Conservation (phyloP, 2,888 invertebrate species). For the Cheilosia impressa region DNA sequence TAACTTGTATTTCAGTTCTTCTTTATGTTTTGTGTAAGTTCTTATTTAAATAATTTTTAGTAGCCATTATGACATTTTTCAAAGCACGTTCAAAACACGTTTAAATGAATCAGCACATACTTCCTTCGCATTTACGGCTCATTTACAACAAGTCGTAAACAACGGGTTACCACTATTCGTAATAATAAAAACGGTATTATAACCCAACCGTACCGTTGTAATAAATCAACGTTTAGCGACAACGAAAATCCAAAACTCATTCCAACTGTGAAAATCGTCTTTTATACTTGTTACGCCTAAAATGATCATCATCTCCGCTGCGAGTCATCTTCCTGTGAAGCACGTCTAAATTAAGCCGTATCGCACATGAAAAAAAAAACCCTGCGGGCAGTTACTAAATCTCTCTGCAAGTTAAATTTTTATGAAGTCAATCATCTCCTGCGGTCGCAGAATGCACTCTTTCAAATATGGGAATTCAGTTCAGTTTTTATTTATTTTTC, state of each 20-base stretch:
- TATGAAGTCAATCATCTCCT: conserved; percentile 31
- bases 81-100: no score
- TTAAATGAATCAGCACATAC: no score
- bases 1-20: no score
- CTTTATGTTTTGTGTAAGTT: no score
- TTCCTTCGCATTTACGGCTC: no score
- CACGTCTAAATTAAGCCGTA: conserved; percentile 24
- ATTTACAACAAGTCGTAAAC: no score
- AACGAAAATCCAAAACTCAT: not conserved
- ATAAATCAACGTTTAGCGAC: not conserved
- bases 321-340: not conserved
- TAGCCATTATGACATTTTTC: no score
- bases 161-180: no score
- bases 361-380: not conserved
- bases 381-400: conserved; percentile 11
- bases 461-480: conserved; percentile 1
- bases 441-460: not conserved
- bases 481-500: not conserved
- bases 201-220: no score
- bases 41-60: no score
- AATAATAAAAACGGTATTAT: no score
- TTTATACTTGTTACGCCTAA: not conserved
- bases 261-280: not conserved
- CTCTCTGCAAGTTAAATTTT: conserved; percentile 2
- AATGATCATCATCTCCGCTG: not conserved